Conservation (phyloP, 2,797 vertebrate genomes). For the Ambastaia sidthimunki region DNA sequence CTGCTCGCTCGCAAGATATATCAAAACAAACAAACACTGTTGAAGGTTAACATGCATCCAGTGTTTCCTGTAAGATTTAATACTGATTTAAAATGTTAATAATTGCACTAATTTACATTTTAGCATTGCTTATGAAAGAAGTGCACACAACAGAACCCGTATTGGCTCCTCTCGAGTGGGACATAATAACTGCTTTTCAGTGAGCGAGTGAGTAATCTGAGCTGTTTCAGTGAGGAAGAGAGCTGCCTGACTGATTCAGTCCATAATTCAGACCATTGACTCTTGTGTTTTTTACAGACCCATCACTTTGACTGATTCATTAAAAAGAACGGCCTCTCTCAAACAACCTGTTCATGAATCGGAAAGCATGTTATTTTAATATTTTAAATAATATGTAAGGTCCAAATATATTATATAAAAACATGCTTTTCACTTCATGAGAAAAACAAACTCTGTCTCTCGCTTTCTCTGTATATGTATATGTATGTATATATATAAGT, state of each 20-base stretch:
- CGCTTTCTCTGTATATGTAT: too few relatives aligned
- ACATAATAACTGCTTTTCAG: conserved; percentile 6
- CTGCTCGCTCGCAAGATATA: neutral
- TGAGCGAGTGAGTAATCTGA: neutral
- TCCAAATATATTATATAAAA: too few relatives aligned
- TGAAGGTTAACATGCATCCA: neutral
- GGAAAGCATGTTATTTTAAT: neutral
- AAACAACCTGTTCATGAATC: neutral
- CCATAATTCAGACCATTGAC: conserved; percentile 8
- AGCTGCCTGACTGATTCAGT: neutral
- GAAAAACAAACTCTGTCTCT: too few relatives aligned
- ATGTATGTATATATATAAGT: too few relatives aligned
- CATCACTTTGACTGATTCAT: conserved; percentile 1
- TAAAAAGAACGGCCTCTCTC: neutral
- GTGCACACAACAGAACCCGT: neutral
- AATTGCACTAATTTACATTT: neutral
- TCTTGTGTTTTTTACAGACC: neutral
- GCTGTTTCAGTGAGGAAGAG: neutral
- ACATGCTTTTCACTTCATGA: too few relatives aligned
- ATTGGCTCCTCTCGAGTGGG: neutral
- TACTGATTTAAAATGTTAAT: neutral
- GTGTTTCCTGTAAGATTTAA: neutral
- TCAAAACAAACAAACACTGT: conserved; percentile 2
- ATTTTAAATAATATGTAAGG: too few relatives aligned
- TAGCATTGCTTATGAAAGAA: neutral